phyloP scores from a whole-genome alignment of 2,888 invertebrate species.

The Amiota minor region DNA sequence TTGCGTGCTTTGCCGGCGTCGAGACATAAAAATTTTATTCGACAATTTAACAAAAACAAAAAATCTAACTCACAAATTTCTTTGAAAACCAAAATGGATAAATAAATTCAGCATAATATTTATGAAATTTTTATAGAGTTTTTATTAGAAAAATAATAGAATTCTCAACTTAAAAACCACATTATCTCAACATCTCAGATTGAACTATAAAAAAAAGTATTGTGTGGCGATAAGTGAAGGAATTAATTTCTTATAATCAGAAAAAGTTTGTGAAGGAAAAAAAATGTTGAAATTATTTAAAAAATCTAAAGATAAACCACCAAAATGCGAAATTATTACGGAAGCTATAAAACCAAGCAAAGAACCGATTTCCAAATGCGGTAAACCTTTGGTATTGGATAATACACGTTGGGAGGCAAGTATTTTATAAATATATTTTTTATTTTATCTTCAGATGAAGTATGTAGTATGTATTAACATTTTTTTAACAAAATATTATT shows the following conservation, averaged over 20 bases:
- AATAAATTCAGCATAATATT: background rate
- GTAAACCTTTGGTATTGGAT: conserved; percentile 70
- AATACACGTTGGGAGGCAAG: conserved; percentile 73
- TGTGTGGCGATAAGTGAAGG: too few relatives aligned
- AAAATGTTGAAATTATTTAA: conserved; percentile 68
- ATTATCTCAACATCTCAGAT: fast-evolving
- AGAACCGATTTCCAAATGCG: conserved; percentile 64
- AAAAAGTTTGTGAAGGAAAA: background rate
- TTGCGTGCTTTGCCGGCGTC: too few relatives aligned
- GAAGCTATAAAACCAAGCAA: conserved; percentile 59
- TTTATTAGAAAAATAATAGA: too few relatives aligned
- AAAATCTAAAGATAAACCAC: conserved; percentile 64
- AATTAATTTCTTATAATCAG: background rate
- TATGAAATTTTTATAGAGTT: too few relatives aligned
- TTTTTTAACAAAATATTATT: background rate
- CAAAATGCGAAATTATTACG: conserved; percentile 71
- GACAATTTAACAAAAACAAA: too few relatives aligned
- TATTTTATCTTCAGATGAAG: too few relatives aligned
- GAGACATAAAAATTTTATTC: too few relatives aligned
- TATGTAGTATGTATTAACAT: too few relatives aligned
- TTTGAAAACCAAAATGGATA: background rate
- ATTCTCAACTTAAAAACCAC: too few relatives aligned
- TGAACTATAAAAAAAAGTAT: too few relatives aligned
- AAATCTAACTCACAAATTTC: background rate
- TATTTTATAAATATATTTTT: conserved; percentile 44